Evolutionary conservation across 2,797 vertebrate species (phyloP).

Genomic region (Carcharodon carcharias): DNA sequence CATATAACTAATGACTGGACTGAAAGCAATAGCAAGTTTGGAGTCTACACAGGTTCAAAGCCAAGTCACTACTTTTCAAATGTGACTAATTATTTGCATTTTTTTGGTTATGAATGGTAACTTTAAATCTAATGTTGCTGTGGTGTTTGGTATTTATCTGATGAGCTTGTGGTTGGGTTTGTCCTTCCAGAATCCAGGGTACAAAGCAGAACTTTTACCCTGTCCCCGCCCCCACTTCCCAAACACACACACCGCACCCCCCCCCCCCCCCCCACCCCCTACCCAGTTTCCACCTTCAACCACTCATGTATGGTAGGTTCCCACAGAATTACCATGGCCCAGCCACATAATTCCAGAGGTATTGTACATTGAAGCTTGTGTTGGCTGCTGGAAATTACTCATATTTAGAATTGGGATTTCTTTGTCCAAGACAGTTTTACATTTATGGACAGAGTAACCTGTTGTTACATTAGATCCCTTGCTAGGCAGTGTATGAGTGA

Average conservation of each 20-base stretch:
- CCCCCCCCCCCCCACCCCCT: background rate
- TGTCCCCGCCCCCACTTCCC: background rate
- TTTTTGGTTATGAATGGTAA: background rate
- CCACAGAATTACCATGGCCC: background rate
- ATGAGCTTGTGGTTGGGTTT: background rate
- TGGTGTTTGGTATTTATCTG: background rate
- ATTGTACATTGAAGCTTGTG: background rate
- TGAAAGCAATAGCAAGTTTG: background rate
- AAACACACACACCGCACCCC: too few relatives aligned
- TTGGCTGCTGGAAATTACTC: background rate
- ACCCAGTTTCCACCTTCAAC: background rate
- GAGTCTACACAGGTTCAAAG: background rate
- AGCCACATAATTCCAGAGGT: background rate
- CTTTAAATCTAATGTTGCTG: background rate
- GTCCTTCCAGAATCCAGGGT: background rate
- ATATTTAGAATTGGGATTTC: background rate
- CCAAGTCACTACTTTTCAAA: background rate
- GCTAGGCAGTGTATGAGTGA: background rate
- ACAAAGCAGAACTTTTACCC: background rate
- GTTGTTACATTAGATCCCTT: background rate
- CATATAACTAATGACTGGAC: background rate
- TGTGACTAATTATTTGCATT: background rate
- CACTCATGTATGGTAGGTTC: background rate
- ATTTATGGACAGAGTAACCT: background rate
- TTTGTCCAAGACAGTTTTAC: background rate